phyloP scores from a whole-genome alignment of 2,113 vertebrate species.

The Prionailurus viverrinus region DNA sequence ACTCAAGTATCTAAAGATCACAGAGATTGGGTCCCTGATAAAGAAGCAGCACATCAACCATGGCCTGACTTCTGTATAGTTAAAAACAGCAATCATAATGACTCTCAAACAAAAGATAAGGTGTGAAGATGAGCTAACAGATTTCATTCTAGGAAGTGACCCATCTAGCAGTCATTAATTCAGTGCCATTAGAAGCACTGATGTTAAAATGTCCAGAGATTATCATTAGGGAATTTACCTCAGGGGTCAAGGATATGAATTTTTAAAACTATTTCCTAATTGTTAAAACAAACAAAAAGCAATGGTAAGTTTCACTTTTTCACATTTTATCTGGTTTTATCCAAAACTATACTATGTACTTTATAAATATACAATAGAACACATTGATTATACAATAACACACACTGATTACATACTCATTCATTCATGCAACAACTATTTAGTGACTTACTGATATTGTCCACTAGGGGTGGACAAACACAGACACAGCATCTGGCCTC shows the following conservation, averaged over 20 bases:
- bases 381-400: not conserved
- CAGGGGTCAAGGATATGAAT: not conserved
- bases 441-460: not conserved
- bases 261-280: not conserved
- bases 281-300: not conserved
- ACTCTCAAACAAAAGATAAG: not conserved
- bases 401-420: not conserved
- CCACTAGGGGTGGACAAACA: not conserved
- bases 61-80: not conserved
- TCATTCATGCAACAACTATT: not conserved
- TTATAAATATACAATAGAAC: not conserved
- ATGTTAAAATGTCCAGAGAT: conserved; percentile 1
- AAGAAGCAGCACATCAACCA: not conserved
- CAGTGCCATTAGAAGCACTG: not conserved
- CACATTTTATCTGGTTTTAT: not conserved
- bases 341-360: not conserved
- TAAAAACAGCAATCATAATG: not conserved
- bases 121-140: not conserved
- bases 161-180: not conserved
- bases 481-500: not conserved
- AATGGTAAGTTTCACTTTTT: not conserved
- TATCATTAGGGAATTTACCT: not conserved
- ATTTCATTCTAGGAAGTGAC: not conserved
- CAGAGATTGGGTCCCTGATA: not conserved
- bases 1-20: not conserved